phyloP scores from a whole-genome alignment of 2,797 vertebrate species.

The Columba guinea region DNA sequence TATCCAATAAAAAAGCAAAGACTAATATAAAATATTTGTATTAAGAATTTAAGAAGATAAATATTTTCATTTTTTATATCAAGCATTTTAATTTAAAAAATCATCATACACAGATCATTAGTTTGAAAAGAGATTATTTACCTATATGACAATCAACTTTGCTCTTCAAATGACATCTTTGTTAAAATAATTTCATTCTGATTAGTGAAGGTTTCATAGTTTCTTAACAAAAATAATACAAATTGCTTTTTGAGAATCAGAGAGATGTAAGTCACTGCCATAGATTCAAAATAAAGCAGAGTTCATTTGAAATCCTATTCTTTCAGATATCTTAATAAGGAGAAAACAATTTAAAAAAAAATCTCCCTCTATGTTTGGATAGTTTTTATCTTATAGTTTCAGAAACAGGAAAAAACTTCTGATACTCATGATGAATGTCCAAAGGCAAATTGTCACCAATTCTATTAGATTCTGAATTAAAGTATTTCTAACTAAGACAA shows the following conservation, averaged over 20 bases:
- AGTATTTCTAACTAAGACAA: neutral
- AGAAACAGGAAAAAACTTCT: neutral
- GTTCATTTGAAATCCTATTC: neutral
- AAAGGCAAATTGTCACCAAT: neutral
- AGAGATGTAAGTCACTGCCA: neutral
- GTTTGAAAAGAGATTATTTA: neutral
- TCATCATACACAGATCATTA: neutral
- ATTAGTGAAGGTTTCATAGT: neutral
- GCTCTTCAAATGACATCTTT: neutral
- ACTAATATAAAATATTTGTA: neutral
- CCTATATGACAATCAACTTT: neutral
- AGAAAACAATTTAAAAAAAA: too few species aligned
- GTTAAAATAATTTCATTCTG: neutral
- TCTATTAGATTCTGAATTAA: neutral
- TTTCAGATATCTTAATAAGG: neutral
- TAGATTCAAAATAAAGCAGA: neutral
- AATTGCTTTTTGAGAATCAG: neutral
- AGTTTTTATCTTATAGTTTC: neutral
- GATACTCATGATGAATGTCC: neutral
- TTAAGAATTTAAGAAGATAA: neutral
- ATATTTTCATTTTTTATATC: neutral
- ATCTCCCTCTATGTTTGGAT: neutral
- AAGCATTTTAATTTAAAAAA: neutral
- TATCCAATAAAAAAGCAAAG: neutral
- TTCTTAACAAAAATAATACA: neutral